phyloP scores from a whole-genome alignment of 2,797 vertebrate genomes.

The Australoheros facetus region DNA sequence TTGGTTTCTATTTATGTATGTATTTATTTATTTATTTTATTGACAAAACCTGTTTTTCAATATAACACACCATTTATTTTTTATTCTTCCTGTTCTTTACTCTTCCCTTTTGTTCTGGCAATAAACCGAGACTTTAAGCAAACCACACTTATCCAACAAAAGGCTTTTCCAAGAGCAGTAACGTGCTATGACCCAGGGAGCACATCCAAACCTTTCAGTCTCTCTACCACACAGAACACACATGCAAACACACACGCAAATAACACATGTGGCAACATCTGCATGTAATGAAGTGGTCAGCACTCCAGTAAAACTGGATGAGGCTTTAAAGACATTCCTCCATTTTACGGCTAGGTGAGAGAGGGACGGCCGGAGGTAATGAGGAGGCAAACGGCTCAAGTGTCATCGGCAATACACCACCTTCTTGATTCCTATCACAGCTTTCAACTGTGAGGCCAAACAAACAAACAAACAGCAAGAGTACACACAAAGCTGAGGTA shows the following conservation, averaged over 20 bases:
- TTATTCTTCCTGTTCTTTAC: constrained; percentile 34
- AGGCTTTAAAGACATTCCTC: constrained; percentile 81
- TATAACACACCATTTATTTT: constrained; percentile 23
- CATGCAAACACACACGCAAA: constrained; percentile 14
- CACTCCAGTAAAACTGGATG: constrained; percentile 74
- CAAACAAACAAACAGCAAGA: constrained; percentile 68
- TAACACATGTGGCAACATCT: constrained; percentile 67
- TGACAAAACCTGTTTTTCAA: constrained; percentile 19
- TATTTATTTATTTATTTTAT: neutral
- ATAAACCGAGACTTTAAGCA: constrained; percentile 53
- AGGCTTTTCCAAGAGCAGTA: constrained; percentile 63
- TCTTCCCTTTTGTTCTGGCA: constrained; percentile 26
- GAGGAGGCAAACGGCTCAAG: constrained; percentile 61
- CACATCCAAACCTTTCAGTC: constrained; percentile 5
- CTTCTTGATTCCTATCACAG: constrained; percentile 67
- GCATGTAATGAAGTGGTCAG: constrained; percentile 76
- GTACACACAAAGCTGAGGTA: constrained; percentile 62
- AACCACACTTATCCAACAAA: constrained; percentile 41
- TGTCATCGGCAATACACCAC: constrained; percentile 53
- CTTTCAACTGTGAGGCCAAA: constrained; percentile 59
- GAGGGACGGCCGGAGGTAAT: constrained; percentile 63
- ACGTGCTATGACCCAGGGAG: constrained; percentile 58
- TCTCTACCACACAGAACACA: constrained; percentile 2
- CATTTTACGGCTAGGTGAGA: constrained; percentile 71
- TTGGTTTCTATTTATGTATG: too few species aligned